Evolutionary conservation across 2,888 invertebrate species (phyloP), one percentile per base, ranked within the genome.

Genomic region (Bombyx huttoni): DNA sequence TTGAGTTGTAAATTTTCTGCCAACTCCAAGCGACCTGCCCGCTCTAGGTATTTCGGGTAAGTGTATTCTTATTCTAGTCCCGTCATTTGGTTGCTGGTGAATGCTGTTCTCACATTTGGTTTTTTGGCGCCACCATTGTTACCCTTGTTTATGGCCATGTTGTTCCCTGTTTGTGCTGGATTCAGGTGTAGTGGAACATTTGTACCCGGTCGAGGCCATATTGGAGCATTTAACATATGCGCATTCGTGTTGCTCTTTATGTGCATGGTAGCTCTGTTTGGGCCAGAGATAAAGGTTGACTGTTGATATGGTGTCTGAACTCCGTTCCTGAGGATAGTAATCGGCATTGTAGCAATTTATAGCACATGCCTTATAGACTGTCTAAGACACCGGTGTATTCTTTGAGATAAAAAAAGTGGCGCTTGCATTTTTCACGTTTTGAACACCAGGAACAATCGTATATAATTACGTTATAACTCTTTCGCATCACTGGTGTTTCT

Each of bases 41-140:
- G n/a, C n/a, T n/a, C n/a, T n/a, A n/a, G n/a, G n/a, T n/a, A n/a
- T n/a, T n/a, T n/a, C n/a, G n/a, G n/a, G n/a, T n/a, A n/a, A n/a
- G n/a, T n/a, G 64, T 94, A 96, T 65, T 94, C 94, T 57, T 92
- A 92, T 66, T 96, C 95, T 10, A 96, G 75, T 61, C 92, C 92
- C 56, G 93, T 90, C 60, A 96, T 84, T 73, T 96, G 95, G 0
- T 89, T 82, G 52, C 92, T 94, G 0, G 94, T 94, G 74, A 94
- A 96, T 0, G 94, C 94, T 0, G 95, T 96, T 49, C 96, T 87
- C 0, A 92, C 90, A 13, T 94, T 95, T 9, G 67, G 76, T 57
- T 81, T 83, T 49, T 73, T 75, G 0, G 69, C 62, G 52, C 65
- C 67, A n/a, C 61, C 65, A 40, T 54, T 54, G 6, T 52, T 49